Evolutionary conservation across 30 jellyfish, hydroid and myxozoan genomes (phyloP), one percentile per base, ranked within the genome.

Genomic region (Pelagia noctiluca): DNA sequence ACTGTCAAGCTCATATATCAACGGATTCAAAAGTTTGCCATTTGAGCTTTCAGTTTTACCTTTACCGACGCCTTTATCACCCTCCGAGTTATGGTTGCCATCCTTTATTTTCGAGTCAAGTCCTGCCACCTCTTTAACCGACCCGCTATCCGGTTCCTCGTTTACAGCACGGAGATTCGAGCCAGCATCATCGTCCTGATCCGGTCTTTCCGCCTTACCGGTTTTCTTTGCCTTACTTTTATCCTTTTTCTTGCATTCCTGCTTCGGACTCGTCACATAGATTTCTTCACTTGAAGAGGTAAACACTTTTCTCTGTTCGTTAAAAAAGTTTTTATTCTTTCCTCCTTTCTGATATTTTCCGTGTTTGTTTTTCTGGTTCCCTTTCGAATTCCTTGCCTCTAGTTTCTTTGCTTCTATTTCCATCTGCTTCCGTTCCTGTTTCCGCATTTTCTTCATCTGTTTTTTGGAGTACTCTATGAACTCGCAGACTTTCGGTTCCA

Each of bases 401-500:
- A 37, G 19, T 19, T 79, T 79, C 46, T 79, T 79, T 28, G 89
- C 80, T 1, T 72, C 82, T 23, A 79, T 35, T 63, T 79, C 89
- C 22, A 53, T 79, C 46, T 79, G 89, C 34, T 79, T 79, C 26
- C 89, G 70, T 29, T 79, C 92, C 22, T 76, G 90, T 66, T 90
- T 90, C 42, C 81, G 81, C 88, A 50, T 84, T 71, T 66, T 57
- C 82, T 90, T 90, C 87, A 96, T 53, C 80, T 90, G 94, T 33
- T 93, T 87, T 54, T 83, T 84, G n/a, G 97, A 84, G 50, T 75
- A 75, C 53, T 84, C 86, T 22, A 64, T 68, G 67, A 90, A 90
- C 61, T 90, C 97, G 37, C 86, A 83, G 10, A 90, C 97, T 50
- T 68, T 53, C 53, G 97, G 95, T 52, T 80, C 92, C 1, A 86